Evolutionary conservation across 1,140 invertebrate genomes (phyloP).

Genomic region (Drosophila trapezifrons): DNA sequence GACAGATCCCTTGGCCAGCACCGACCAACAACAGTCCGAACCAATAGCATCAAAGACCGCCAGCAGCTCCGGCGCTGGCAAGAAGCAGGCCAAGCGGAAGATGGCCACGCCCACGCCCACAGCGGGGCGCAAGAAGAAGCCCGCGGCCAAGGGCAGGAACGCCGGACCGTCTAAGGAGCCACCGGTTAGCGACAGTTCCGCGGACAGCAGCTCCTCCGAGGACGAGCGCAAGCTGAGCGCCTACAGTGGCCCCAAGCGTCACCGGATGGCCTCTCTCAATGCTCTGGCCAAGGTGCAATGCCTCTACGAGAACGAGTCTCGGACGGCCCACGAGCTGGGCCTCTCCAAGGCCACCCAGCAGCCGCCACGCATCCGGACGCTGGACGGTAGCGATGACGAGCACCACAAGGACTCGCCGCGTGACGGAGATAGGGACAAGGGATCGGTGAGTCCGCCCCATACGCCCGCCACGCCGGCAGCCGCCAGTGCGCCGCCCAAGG

Average conservation of each 20-base stretch:
- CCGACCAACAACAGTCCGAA: slow-evolving; percentile 22
- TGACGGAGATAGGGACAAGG: slow-evolving; percentile 31
- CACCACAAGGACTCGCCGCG: slow-evolving; percentile 61
- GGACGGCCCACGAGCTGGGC: slow-evolving; percentile 88
- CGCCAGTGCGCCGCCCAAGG: slow-evolving; percentile 15
- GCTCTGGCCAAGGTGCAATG: slow-evolving; percentile 96
- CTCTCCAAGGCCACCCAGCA: slow-evolving; percentile 83
- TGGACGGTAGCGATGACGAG: slow-evolving; percentile 77
- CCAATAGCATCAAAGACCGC: slow-evolving; percentile 8
- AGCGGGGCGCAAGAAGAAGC: slow-evolving; percentile 39
- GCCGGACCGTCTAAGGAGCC: slow-evolving; percentile 7
- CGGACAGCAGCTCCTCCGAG: slow-evolving; percentile 69
- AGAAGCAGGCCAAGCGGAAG: slow-evolving; percentile 60
- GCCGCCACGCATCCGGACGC: slow-evolving; percentile 72
- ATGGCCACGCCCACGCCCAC: slow-evolving; percentile 35
- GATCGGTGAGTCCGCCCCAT: slow-evolving; percentile 38
- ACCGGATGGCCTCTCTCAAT: slow-evolving; percentile 94
- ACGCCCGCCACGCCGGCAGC: not conserved
- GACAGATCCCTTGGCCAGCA: slow-evolving; percentile 9
- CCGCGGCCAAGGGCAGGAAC: slow-evolving; percentile 11
- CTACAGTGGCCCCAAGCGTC: slow-evolving; percentile 88
- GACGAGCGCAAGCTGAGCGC: slow-evolving; percentile 72
- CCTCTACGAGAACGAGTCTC: slow-evolving; percentile 94
- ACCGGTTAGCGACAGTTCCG: slow-evolving; percentile 38
- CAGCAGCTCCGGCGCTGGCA: slow-evolving; percentile 4